These are phyloP conservation scores for Drosophila colorata DNA, from an alignment of 2,888 invertebrate species.

Conservation along the genomic window DNA sequence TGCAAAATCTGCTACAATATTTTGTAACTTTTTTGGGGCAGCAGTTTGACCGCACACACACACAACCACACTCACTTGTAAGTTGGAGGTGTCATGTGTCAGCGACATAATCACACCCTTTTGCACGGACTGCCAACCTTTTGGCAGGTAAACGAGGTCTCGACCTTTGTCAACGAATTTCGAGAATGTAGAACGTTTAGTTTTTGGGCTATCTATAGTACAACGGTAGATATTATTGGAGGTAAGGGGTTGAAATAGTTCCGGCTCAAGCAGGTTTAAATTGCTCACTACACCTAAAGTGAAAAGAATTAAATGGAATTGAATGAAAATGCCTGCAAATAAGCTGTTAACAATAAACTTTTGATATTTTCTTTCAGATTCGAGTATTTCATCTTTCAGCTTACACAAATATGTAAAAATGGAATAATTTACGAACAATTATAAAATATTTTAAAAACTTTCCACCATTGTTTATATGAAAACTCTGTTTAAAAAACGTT, in stretches of 20 bases:
- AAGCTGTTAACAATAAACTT: not conserved
- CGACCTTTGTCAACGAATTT: conserved; percentile 76
- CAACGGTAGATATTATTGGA: not conserved
- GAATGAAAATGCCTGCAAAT: not conserved
- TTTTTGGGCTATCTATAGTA: conserved; percentile 36
- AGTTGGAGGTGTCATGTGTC: conserved; percentile 76
- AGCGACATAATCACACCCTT: conserved; percentile 79
- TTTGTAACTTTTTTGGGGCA: conserved; percentile 58
- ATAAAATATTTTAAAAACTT: conserved; percentile 1
- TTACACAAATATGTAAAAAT: not conserved
- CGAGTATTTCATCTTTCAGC: conserved; percentile 2
- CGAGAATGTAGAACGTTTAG: conserved; percentile 48
- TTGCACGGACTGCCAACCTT: conserved; percentile 54
- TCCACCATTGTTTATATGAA: not conserved
- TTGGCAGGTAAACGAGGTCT: conserved; percentile 58
- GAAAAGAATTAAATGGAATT: conserved; percentile 9
- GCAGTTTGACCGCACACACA: conserved; percentile 62
- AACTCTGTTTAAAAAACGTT: conserved; percentile 8
- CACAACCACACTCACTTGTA: conserved; percentile 25
- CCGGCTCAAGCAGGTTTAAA: conserved; percentile 1
- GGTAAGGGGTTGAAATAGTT: conserved; percentile 2
- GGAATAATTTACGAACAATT: conserved; percentile 4
- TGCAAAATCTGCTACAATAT: conserved; percentile 65
- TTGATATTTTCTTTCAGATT: conserved; percentile 6
- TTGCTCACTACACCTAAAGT: conserved; percentile 4